These are phyloP conservation scores for Leptodactylus fuscus DNA, from an alignment of 2,113 vertebrate genomes.

Conservation along the genomic window DNA sequence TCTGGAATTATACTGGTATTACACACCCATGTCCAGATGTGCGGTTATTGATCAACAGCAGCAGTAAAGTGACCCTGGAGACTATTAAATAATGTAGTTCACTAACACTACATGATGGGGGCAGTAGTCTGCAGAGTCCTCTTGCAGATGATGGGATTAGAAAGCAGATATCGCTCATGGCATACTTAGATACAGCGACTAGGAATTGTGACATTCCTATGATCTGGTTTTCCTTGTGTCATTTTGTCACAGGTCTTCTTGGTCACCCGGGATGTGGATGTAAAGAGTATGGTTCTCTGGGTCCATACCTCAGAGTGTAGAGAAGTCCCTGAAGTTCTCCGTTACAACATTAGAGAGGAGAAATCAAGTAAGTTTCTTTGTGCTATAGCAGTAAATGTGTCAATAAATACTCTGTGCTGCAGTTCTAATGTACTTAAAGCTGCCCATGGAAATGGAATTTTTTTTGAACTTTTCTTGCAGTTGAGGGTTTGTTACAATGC, in stretches of 20 bases:
- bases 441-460: too few species aligned
- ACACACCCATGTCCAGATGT: constrained; percentile 3
- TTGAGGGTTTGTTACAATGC: too few species aligned
- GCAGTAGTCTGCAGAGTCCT: too few species aligned
- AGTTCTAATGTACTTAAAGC: not conserved
- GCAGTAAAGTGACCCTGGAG: not conserved
- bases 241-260: constrained; percentile 76
- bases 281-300: constrained; percentile 76
- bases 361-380: constrained; percentile 78
- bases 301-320: constrained; percentile 75
- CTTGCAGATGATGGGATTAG: not conserved
- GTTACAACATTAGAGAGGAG: constrained; percentile 83
- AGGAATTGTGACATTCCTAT: not conserved
- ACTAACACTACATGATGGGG: not conserved
- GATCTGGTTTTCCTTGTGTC: not conserved
- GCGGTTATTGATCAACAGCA: not conserved
- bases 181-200: not conserved
- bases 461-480: too few species aligned
- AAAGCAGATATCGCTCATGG: not conserved
- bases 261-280: constrained; percentile 77
- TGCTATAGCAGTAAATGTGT: not conserved
- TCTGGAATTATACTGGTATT: not conserved
- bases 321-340: constrained; percentile 70
- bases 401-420: not conserved
- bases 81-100: not conserved